Evolutionary conservation across 1,140 invertebrate species (phyloP).

Genomic region (Zaprionus gabonicus): DNA sequence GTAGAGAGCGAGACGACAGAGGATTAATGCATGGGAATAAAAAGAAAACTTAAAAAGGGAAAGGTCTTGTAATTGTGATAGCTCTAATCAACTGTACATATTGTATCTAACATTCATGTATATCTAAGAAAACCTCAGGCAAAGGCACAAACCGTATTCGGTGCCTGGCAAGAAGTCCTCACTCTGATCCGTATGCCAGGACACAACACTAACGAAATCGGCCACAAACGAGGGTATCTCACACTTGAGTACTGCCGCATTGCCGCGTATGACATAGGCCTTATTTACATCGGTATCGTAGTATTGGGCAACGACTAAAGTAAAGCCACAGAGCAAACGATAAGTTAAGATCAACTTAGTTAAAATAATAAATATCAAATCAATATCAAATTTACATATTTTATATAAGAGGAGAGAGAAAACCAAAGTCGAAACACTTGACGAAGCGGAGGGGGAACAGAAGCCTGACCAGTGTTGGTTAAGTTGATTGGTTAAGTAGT

Average conservation of each 20-base stretch:
- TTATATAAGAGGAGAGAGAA: conserved; percentile 3
- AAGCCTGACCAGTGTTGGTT: conserved; percentile 69
- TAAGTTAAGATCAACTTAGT: conserved; percentile 25
- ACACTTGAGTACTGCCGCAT: conserved; percentile 96
- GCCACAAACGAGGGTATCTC: conserved; percentile 96
- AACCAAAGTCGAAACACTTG: conserved; percentile 34
- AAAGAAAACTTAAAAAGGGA: conserved; percentile 38
- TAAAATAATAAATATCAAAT: not conserved
- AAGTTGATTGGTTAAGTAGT: conserved; percentile 67
- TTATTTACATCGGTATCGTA: conserved; percentile 96
- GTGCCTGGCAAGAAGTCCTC: conserved; percentile 87
- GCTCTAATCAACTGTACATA: conserved; percentile 39
- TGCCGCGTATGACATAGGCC: conserved; percentile 96
- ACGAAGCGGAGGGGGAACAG: conserved; percentile 20
- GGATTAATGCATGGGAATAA: conserved; percentile 48
- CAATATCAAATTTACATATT: conserved; percentile 14
- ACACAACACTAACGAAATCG: conserved; percentile 94
- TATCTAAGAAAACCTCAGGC: conserved; percentile 29
- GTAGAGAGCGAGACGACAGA: not conserved
- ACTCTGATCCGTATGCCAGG: conserved; percentile 94
- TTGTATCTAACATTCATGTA: conserved; percentile 15
- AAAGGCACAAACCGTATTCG: conserved; percentile 87
- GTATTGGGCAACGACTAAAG: conserved; percentile 93
- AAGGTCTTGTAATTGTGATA: conserved; percentile 29
- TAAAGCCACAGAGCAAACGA: conserved; percentile 41